A percentile compares a stretch with the other conserved stretches of the same genome.
These are phyloP conservation scores for Caenorhabditis imperialis DNA, from an alignment of 2,888 invertebrate species.

Conservation along the genomic window DNA sequence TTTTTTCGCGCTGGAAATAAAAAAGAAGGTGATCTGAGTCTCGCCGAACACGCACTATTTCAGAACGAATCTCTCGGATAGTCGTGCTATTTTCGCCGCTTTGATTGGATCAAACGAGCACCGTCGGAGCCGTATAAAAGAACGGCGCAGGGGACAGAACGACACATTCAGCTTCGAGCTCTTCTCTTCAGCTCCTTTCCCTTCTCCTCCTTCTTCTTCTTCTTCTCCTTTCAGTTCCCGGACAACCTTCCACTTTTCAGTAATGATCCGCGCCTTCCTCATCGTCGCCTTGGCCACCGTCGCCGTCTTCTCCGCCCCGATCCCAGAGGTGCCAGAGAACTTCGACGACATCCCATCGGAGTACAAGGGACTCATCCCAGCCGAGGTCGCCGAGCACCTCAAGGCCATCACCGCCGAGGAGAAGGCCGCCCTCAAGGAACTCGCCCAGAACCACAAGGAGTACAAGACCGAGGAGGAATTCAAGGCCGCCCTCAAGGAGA, in stretches of 20 bases:
- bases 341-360: conserved; percentile 73
- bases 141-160: neutral
- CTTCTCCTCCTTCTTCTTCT: neutral
- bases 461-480: conserved; percentile 68
- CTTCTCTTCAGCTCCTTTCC: neutral
- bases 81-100: conserved; percentile 10
- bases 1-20: conserved; percentile 19
- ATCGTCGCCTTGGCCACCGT: conserved; percentile 59
- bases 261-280: conserved; percentile 55
- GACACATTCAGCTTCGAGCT: neutral
- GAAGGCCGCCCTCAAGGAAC: conserved; percentile 72
- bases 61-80: conserved; percentile 4
- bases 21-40: too few relatives aligned
- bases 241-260: conserved; percentile 24
- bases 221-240: neutral
- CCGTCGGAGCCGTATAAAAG: conserved; percentile 29
- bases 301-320: conserved; percentile 62
- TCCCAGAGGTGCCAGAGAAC: conserved; percentile 64
- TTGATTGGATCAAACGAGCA: conserved; percentile 24
- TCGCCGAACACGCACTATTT: conserved; percentile 19
- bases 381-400: conserved; percentile 75
- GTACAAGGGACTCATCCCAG: conserved; percentile 73
- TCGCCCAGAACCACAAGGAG: conserved; percentile 67
- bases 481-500: conserved; percentile 71
- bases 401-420: conserved; percentile 73